Percentiles rank a stretch among this genome's conserved stretches.
Evolutionary conservation across 2,888 invertebrate genomes (phyloP).

Genomic region (Augiades crinisus): DNA sequence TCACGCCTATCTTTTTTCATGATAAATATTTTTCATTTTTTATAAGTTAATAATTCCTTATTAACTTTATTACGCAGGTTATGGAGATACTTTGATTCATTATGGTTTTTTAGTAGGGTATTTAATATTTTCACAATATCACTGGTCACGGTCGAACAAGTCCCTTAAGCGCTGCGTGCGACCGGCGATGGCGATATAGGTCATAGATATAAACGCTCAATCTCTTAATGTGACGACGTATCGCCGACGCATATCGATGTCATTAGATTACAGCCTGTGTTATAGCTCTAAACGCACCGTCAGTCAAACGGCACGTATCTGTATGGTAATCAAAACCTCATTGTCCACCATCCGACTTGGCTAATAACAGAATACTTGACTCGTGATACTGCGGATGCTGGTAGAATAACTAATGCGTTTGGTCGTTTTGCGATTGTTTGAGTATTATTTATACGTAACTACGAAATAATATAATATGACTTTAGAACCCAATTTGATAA

Average conservation of each 20-base stretch:
- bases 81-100: too few species aligned
- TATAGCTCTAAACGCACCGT: constrained; percentile 9
- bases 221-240: constrained; percentile 3
- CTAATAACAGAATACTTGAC: constrained; percentile 17
- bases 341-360: constrained; percentile 14
- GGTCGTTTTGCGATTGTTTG: too few species aligned
- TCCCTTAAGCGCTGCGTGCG: background rate
- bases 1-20: too few species aligned
- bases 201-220: constrained; percentile 10
- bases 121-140: too few species aligned
- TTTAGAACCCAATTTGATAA: too few species aligned
- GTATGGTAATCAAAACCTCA: constrained; percentile 19
- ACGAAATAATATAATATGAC: too few species aligned
- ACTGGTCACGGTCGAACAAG: background rate
- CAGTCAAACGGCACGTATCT: constrained; percentile 20
- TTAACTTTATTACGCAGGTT: too few species aligned
- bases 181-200: constrained; percentile 7
- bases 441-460: too few species aligned
- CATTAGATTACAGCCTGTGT: constrained; percentile 13
- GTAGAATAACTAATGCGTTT: background rate
- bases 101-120: too few species aligned
- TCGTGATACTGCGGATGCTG: constrained; percentile 3
- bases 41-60: too few species aligned
- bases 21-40: too few species aligned
- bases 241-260: constrained; percentile 19